Conservation (phyloP, 2,888 invertebrate species). For the Antheraea assamensis region DNA sequence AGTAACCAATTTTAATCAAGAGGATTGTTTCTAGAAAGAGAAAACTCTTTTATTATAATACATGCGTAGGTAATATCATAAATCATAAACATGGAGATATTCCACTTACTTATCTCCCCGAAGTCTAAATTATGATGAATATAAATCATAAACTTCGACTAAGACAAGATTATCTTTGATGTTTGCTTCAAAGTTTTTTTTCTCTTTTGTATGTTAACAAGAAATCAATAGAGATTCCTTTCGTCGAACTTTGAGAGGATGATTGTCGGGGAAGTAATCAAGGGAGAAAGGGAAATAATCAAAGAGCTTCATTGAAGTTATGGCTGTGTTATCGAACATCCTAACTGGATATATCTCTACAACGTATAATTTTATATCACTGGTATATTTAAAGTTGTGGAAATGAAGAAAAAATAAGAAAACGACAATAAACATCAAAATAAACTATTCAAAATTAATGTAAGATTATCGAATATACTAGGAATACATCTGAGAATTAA, state of each 20-base stretch:
- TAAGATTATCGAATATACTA: too few species aligned
- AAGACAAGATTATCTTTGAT: slow-evolving; percentile 39
- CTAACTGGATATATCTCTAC: background rate
- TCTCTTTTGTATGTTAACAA: slow-evolving; percentile 47
- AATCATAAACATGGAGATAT: background rate
- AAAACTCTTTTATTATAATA: background rate
- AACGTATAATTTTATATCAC: background rate
- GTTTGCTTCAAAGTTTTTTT: slow-evolving; percentile 39
- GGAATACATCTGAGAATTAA: too few species aligned
- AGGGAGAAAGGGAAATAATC: slow-evolving; percentile 30
- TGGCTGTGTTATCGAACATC: background rate
- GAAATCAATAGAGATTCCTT: slow-evolving; percentile 45
- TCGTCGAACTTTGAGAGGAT: slow-evolving; percentile 22
- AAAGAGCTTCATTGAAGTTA: slow-evolving; percentile 5
- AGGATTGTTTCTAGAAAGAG: too few species aligned
- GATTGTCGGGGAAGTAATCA: slow-evolving; percentile 36
- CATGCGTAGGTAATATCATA: background rate
- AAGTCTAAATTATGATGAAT: slow-evolving; percentile 20
- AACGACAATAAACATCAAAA: background rate
- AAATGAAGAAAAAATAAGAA: background rate
- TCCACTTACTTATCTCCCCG: slow-evolving; percentile 13
- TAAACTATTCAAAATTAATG: too few species aligned
- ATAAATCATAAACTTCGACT: slow-evolving; percentile 28
- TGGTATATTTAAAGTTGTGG: background rate
- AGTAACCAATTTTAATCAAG: too few species aligned